Conservation (phyloP, 2,797 vertebrate genomes). For the Myripristis jacobus region DNA sequence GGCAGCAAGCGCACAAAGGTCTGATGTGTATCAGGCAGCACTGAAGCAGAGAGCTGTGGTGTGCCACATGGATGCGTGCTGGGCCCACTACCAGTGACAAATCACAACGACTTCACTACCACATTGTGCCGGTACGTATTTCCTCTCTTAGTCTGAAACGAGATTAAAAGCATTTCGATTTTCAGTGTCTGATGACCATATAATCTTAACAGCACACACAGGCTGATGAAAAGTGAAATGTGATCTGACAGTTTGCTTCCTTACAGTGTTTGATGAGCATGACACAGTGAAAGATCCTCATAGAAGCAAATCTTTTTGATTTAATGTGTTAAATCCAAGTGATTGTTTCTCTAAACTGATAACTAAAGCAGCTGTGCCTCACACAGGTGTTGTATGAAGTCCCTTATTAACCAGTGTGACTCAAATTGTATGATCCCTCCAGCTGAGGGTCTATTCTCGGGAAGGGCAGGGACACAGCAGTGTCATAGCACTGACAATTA, state of each 20-base stretch:
- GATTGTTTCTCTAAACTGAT: conserved; percentile 38
- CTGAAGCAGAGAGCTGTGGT: conserved; percentile 38
- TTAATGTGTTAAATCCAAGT: conserved; percentile 45
- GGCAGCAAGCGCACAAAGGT: conserved; percentile 62
- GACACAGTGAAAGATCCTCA: conserved; percentile 36
- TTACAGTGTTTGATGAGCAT: conserved; percentile 33
- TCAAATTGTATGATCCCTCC: conserved; percentile 11
- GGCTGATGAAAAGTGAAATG: conserved; percentile 28
- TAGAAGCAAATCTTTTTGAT: conserved; percentile 13
- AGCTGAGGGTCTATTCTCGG: conserved; percentile 17
- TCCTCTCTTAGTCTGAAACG: not conserved
- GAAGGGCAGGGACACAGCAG: not conserved
- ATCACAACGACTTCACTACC: conserved; percentile 29
- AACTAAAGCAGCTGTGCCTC: conserved; percentile 36
- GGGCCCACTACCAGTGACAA: conserved; percentile 28
- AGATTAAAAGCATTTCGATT: conserved; percentile 19
- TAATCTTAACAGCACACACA: conserved; percentile 40
- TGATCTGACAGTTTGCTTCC: conserved; percentile 41
- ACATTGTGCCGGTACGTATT: conserved; percentile 2
- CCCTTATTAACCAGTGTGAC: not conserved
- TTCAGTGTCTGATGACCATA: conserved; percentile 25
- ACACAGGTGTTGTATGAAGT: conserved; percentile 32
- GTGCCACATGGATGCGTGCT: conserved; percentile 17
- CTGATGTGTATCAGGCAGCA: conserved; percentile 66
- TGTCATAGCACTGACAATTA: too few species aligned